Evolutionary conservation across 2,797 vertebrate genomes (phyloP).

Genomic region (Glossophaga mutica): DNA sequence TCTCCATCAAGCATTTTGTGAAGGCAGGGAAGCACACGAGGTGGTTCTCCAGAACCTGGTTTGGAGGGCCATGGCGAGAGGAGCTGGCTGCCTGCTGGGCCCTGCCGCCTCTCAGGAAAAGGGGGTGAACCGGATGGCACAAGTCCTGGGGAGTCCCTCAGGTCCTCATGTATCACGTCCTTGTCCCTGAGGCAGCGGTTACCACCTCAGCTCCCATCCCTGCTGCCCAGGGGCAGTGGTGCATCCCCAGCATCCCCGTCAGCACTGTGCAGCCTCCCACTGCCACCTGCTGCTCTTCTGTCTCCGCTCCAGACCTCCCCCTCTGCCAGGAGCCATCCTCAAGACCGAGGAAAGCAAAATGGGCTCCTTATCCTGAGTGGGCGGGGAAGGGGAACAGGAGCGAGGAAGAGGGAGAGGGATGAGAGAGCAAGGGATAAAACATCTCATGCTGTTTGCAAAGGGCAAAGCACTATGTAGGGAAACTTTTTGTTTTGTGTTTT

Average conservation of each 20-base stretch:
- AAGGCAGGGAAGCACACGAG: background rate
- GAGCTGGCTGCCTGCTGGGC: background rate
- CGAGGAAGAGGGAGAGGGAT: too few relatives aligned
- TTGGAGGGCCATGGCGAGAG: background rate
- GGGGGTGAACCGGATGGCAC: background rate
- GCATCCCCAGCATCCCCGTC: background rate
- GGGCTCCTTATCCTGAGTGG: background rate
- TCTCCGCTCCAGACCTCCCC: background rate
- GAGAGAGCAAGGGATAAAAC: background rate
- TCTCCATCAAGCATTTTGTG: background rate
- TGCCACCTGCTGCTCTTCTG: background rate
- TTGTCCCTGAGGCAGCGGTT: background rate
- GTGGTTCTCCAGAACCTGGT: background rate
- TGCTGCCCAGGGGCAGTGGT: background rate
- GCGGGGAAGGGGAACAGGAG: background rate
- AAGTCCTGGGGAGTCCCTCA: background rate
- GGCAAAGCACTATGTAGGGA: background rate
- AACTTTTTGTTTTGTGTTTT: background rate
- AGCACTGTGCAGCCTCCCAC: background rate
- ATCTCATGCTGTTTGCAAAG: background rate
- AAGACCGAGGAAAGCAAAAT: background rate
- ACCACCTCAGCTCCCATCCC: background rate
- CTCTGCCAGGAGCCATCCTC: background rate
- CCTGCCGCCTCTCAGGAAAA: background rate
- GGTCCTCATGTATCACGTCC: background rate